Percentiles rank a stretch among this genome's conserved stretches.
Conservation (phyloP, 2,888 invertebrate genomes). For the Polyommatus iphigenia region DNA sequence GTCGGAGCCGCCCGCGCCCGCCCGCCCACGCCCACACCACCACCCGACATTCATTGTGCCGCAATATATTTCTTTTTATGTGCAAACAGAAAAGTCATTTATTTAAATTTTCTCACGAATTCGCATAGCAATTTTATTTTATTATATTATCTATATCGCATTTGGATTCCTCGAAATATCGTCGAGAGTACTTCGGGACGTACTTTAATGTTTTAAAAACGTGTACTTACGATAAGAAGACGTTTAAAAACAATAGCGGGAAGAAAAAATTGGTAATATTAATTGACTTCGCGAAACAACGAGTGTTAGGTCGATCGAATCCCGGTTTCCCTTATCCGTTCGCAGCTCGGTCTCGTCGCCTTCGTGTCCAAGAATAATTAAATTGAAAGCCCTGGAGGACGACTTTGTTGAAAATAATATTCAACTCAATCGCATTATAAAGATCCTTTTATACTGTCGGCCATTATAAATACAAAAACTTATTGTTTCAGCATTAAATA, state of each 20-base stretch:
- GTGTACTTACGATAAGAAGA: neutral
- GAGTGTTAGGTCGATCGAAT: constrained; percentile 42
- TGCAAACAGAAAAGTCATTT: constrained; percentile 81
- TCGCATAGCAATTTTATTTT: constrained; percentile 80
- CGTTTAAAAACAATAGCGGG: neutral
- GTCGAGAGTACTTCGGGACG: constrained; percentile 47
- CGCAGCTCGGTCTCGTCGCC: constrained; percentile 52
- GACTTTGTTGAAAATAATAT: constrained; percentile 71
- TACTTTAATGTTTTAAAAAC: constrained; percentile 35
- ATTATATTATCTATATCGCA: constrained; percentile 79
- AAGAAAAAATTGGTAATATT: neutral
- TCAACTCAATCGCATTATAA: constrained; percentile 75
- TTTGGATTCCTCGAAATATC: constrained; percentile 70
- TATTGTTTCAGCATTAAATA: constrained; percentile 27
- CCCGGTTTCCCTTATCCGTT: constrained; percentile 39
- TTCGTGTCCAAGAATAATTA: constrained; percentile 73
- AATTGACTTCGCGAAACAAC: constrained; percentile 3
- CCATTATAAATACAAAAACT: constrained; percentile 37
- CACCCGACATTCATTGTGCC: constrained; percentile 79
- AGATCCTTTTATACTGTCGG: constrained; percentile 63
- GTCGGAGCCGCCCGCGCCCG: constrained; percentile 45
- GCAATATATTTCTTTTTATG: constrained; percentile 81
- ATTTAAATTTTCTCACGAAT: constrained; percentile 81
- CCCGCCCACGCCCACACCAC: constrained; percentile 65
- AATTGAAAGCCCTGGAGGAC: constrained; percentile 67